phyloP scores from a whole-genome alignment of 2,113 vertebrate species.

The Tinamus guttatus region DNA sequence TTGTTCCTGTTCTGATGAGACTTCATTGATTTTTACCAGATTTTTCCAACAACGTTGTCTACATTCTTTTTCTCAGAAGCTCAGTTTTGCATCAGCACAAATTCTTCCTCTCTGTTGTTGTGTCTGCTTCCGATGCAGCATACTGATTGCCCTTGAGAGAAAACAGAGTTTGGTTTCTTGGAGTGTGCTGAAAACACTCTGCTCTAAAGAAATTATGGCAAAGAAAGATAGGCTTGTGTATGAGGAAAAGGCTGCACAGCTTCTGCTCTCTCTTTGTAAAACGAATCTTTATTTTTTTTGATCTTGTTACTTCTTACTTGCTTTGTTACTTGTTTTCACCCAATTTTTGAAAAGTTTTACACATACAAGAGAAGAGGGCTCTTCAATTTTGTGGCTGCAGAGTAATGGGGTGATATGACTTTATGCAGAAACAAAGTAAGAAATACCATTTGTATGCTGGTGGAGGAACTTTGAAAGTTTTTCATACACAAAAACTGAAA shows the following conservation, averaged over 20 bases:
- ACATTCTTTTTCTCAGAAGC: not conserved
- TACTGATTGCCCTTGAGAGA: not conserved
- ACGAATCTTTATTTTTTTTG: not conserved
- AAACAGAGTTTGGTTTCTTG: not conserved
- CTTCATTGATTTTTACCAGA: not conserved
- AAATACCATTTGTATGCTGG: not conserved
- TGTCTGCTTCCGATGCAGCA: not conserved
- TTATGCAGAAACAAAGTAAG: not conserved
- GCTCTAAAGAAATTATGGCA: not conserved
- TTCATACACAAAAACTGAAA: not conserved
- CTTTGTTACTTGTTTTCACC: not conserved
- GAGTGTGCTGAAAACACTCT: not conserved
- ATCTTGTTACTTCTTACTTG: not conserved
- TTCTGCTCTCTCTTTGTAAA: not conserved
- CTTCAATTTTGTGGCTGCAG: not conserved
- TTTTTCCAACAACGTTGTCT: not conserved
- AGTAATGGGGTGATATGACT: not conserved
- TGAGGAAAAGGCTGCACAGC: not conserved
- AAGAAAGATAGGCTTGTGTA: not conserved
- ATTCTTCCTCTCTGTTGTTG: not conserved
- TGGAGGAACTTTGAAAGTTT: not conserved
- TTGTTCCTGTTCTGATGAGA: not conserved
- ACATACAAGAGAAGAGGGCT: not conserved
- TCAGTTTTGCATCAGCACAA: not conserved
- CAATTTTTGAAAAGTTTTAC: not conserved